These are phyloP conservation scores for Danionella cerebrum DNA, from an alignment of 2,113 vertebrate species.

Conservation along the genomic window DNA sequence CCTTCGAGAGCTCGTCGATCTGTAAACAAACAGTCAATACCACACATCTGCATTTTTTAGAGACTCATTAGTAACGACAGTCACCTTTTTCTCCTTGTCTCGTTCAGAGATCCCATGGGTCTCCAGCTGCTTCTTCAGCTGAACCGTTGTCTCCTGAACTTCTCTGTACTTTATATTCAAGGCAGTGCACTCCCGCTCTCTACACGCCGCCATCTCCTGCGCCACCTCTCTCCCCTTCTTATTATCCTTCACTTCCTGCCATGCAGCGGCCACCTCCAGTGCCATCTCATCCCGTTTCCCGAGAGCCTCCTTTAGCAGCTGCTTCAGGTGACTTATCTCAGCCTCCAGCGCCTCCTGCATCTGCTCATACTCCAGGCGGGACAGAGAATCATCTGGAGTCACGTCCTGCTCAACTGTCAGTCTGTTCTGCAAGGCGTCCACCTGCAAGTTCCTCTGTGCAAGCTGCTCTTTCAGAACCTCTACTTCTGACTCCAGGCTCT, in stretches of 20 bases:
- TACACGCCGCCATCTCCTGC: conserved; percentile 56
- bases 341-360: conserved; percentile 66
- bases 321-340: conserved; percentile 71
- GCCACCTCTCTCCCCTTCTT: conserved; percentile 64
- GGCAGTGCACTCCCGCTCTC: conserved; percentile 62
- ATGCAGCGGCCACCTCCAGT: conserved; percentile 69
- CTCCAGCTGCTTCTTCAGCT: conserved; percentile 79
- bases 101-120: conserved; percentile 79
- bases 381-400: conserved; percentile 65
- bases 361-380: conserved; percentile 65
- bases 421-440: conserved; percentile 74
- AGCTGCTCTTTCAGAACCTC: conserved; percentile 66
- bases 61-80: background rate
- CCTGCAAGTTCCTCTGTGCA: conserved; percentile 63
- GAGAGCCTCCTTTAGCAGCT: conserved; percentile 77
- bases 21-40: conserved; percentile 38
- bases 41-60: background rate
- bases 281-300: conserved; percentile 81
- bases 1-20: conserved; percentile 90
- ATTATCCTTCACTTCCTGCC: conserved; percentile 71
- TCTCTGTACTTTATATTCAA: conserved; percentile 71
- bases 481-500: conserved; percentile 73
- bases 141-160: conserved; percentile 74
- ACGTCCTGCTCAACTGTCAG: conserved; percentile 67
- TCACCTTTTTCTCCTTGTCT: conserved; percentile 91